These are phyloP conservation scores for Clarias fuscus DNA, from an alignment of 2,797 vertebrate species.

Conservation along the genomic window DNA sequence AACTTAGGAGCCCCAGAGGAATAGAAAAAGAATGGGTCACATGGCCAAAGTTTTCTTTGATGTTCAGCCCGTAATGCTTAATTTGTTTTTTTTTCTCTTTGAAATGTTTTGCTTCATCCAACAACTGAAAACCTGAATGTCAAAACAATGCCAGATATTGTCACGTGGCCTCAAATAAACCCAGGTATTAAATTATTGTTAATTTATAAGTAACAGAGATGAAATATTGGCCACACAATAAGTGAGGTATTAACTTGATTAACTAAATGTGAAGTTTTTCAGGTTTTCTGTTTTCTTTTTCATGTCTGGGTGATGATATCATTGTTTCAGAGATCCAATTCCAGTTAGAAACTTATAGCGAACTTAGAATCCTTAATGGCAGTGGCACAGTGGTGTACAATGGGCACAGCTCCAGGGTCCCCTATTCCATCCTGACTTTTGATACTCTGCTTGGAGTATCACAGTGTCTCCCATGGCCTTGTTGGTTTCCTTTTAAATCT, in stretches of 20 bases:
- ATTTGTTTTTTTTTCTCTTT: not conserved
- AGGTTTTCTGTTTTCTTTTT: not conserved
- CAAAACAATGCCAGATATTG: not conserved
- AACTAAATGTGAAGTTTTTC: not conserved
- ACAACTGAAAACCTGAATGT: not conserved
- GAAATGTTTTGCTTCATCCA: not conserved
- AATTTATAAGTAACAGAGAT: not conserved
- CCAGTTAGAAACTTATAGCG: not conserved
- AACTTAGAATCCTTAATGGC: not conserved
- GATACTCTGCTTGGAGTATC: not conserved
- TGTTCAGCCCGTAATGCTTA: not conserved
- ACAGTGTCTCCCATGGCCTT: not conserved
- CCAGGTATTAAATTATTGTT: not conserved
- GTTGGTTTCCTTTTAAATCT: not conserved
- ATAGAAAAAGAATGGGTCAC: constrained; percentile 1
- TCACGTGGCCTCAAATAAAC: not conserved
- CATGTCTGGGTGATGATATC: not conserved
- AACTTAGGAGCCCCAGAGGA: constrained; percentile 23
- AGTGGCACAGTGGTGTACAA: not conserved
- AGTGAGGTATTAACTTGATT: too few species aligned
- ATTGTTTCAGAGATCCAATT: not conserved
- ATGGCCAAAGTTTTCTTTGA: not conserved
- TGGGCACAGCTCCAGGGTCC: not conserved
- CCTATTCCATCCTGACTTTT: not conserved
- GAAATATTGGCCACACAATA: not conserved